These are phyloP conservation scores for Condylura cristata DNA, from an alignment of 2,113 vertebrate species.

Conservation along the genomic window DNA sequence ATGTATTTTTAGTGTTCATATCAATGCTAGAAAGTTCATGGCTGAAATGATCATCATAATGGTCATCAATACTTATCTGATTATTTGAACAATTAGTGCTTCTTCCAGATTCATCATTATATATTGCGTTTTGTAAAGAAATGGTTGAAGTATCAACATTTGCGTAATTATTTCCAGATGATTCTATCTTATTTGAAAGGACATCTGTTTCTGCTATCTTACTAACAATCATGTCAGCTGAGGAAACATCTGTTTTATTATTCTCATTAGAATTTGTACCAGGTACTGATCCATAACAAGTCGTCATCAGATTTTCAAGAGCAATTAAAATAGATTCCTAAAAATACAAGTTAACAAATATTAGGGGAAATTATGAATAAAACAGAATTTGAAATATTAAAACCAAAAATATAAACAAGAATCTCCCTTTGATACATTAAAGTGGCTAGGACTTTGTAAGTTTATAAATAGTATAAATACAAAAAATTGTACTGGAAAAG, in stretches of 20 bases:
- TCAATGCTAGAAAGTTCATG: constrained; percentile 60
- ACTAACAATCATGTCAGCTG: constrained; percentile 79
- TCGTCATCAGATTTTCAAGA: constrained; percentile 93
- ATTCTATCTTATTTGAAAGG: constrained; percentile 76
- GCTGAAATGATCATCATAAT: constrained; percentile 49
- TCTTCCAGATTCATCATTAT: constrained; percentile 79
- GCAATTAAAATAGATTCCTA: constrained; percentile 93
- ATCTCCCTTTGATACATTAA: constrained; percentile 16
- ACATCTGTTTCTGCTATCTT: constrained; percentile 84
- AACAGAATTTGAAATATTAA: constrained; percentile 15
- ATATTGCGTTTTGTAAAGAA: constrained; percentile 79
- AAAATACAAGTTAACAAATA: constrained; percentile 58
- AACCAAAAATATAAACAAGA: constrained; percentile 24
- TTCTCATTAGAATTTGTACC: constrained; percentile 77
- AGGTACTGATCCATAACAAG: constrained; percentile 90
- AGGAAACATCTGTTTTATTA: constrained; percentile 83
- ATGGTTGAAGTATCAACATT: constrained; percentile 77
- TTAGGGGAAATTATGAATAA: constrained; percentile 39
- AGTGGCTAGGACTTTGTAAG: not conserved
- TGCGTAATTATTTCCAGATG: constrained; percentile 81
- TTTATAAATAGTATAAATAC: constrained; percentile 39
- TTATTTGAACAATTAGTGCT: constrained; percentile 79
- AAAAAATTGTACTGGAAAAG: constrained; percentile 59
- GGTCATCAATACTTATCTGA: constrained; percentile 69
- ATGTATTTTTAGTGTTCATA: constrained; percentile 50